A percentile compares a stretch with the other conserved stretches of the same genome.
Conservation (phyloP, 2,113 vertebrate species). For the Notothenia rossii region DNA sequence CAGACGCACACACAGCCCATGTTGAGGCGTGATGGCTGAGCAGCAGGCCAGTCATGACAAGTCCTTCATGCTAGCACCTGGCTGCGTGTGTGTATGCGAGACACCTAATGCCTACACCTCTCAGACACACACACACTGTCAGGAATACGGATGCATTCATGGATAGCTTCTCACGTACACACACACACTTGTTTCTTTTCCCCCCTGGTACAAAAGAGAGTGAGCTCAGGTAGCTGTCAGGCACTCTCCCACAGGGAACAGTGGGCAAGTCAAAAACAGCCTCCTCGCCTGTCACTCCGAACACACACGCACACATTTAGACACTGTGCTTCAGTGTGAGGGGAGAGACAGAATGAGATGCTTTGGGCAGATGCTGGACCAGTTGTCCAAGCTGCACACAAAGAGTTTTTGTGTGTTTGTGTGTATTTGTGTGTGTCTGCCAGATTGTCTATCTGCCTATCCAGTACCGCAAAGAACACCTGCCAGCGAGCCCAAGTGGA, state of each 20-base stretch:
- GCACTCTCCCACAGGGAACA: conserved; percentile 74
- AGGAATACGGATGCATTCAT: too few species aligned
- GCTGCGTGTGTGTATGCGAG: conserved; percentile 29
- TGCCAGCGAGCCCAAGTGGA: conserved; percentile 68
- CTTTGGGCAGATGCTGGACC: conserved; percentile 69
- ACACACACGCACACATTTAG: conserved; percentile 15
- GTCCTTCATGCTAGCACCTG: conserved; percentile 54
- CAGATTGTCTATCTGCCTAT: conserved; percentile 39
- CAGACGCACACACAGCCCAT: background rate
- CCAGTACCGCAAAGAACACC: conserved; percentile 51
- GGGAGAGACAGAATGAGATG: conserved; percentile 62
- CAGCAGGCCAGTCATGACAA: conserved; percentile 63
- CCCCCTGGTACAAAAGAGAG: conserved; percentile 61
- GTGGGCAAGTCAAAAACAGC: conserved; percentile 76
- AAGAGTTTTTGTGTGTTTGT: conserved; percentile 3
- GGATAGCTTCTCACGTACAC: background rate
- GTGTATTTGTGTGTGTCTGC: conserved; percentile 31
- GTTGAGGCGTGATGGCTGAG: conserved; percentile 51
- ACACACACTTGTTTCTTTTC: background rate
- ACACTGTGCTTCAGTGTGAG: conserved; percentile 37
- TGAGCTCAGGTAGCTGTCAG: conserved; percentile 81
- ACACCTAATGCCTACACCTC: conserved; percentile 61
- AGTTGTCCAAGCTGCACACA: conserved; percentile 58
- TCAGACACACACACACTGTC: conserved; percentile 33
- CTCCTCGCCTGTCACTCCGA: conserved; percentile 71